A percentile compares a stretch with the other conserved stretches of the same genome.
phyloP scores from a whole-genome alignment of 2,113 vertebrate genomes.

The Danionella cerebrum region DNA sequence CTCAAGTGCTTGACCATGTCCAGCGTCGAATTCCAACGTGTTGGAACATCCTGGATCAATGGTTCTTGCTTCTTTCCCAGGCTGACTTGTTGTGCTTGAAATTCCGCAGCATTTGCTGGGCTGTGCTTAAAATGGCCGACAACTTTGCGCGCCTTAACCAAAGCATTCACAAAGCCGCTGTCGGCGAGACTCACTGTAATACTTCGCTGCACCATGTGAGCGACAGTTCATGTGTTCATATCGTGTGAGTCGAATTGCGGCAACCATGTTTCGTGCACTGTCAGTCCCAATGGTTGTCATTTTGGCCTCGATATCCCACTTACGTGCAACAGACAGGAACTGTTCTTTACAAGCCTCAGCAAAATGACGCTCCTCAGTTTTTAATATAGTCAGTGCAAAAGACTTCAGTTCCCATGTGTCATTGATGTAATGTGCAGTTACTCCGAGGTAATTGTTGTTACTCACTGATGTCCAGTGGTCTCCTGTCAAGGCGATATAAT shows the following conservation, averaged over 20 bases:
- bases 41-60: slow-evolving; percentile 10
- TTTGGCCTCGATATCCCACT: slow-evolving; percentile 8
- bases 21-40: slow-evolving; percentile 19
- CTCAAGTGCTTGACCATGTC: slow-evolving; percentile 12
- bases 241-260: slow-evolving; percentile 4
- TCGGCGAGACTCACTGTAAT: slow-evolving; percentile 24
- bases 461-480: slow-evolving; percentile 31
- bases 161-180: slow-evolving; percentile 15
- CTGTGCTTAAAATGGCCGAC: slow-evolving; percentile 24
- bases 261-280: slow-evolving; percentile 25
- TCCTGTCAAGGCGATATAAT: slow-evolving; percentile 5
- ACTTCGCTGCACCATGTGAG: slow-evolving; percentile 18
- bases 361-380: slow-evolving; percentile 5
- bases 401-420: slow-evolving; percentile 9
- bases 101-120: not conserved
- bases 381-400: slow-evolving; percentile 15
- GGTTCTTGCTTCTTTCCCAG: not conserved
- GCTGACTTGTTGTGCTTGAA: not conserved
- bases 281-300: slow-evolving; percentile 22
- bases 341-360: not conserved
- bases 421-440: not conserved
- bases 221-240: slow-evolving; percentile 23
- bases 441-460: slow-evolving; percentile 15
- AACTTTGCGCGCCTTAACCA: slow-evolving; percentile 25
- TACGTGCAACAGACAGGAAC: slow-evolving; percentile 9